A percentile compares a stretch with the other conserved stretches of the same genome.
Evolutionary conservation across 2,113 vertebrate genomes (phyloP).

Genomic region (Saimiri boliviensis): DNA sequence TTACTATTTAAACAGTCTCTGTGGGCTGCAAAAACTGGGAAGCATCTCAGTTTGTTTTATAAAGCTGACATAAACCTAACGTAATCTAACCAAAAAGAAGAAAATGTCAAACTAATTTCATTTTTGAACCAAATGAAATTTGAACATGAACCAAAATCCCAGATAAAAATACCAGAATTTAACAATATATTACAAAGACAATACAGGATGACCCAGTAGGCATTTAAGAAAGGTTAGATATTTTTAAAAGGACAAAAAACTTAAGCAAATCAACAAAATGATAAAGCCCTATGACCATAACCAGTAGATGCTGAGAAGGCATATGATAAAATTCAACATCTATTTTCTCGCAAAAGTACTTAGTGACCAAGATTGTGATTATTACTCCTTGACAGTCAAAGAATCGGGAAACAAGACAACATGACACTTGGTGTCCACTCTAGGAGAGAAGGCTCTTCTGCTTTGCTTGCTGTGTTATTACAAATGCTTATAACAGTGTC

Average conservation of each 20-base stretch:
- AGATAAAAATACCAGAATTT: neutral
- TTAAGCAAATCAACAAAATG: neutral
- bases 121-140: too few species aligned
- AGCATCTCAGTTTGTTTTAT: neutral
- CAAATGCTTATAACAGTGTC: neutral
- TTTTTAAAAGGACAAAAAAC: neutral
- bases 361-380: neutral
- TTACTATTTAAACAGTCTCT: neutral
- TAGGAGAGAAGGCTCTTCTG: neutral
- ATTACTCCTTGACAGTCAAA: neutral
- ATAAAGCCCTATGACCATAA: neutral
- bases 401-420: neutral
- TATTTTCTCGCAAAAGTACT: neutral
- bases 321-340: neutral
- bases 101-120: neutral
- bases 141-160: neutral
- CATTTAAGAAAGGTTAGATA: neutral
- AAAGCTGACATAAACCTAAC: neutral
- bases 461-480: neutral
- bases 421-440: neutral
- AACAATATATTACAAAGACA: constrained; percentile 16
- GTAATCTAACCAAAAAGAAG: neutral
- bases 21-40: neutral
- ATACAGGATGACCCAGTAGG: neutral
- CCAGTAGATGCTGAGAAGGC: neutral